Percentiles rank a stretch among this genome's conserved stretches.
Evolutionary conservation across 2,888 invertebrate species (phyloP).

Genomic region (Flexamia atlantica): DNA sequence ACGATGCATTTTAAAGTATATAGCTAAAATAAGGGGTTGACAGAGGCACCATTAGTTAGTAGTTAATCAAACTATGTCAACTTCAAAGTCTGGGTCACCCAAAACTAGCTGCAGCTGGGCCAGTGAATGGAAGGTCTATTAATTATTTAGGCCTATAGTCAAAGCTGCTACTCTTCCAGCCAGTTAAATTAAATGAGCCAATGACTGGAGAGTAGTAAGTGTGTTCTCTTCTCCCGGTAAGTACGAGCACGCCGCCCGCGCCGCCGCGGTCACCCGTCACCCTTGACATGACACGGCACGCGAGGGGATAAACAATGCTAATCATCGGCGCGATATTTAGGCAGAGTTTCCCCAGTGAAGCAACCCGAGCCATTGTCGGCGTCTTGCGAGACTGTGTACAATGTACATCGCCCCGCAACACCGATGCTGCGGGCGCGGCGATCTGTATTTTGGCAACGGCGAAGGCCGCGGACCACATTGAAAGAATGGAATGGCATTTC

Average conservation of each 20-base stretch:
- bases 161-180: too few species aligned
- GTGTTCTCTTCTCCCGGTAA: too few species aligned
- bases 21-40: too few species aligned
- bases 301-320: constrained; percentile 6
- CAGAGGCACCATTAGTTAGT: too few species aligned
- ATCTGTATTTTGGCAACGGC: not conserved
- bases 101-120: too few species aligned
- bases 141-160: too few species aligned
- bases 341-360: constrained; percentile 11
- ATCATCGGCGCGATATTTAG: constrained; percentile 11
- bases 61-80: too few species aligned
- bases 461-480: constrained; percentile 2
- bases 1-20: too few species aligned
- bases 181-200: too few species aligned
- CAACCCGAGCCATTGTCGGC: not conserved
- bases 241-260: not conserved
- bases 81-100: too few species aligned
- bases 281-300: not conserved
- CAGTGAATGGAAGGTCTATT: too few species aligned
- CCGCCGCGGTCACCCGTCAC: not conserved
- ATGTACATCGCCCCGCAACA: not conserved
- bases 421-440: not conserved
- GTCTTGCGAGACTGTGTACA: not conserved
- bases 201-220: too few species aligned
- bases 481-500: not conserved